Percentiles rank a stretch among this genome's conserved stretches.
Evolutionary conservation across 2,113 vertebrate species (phyloP).

Genomic region (Chaetorhynchus papuensis): DNA sequence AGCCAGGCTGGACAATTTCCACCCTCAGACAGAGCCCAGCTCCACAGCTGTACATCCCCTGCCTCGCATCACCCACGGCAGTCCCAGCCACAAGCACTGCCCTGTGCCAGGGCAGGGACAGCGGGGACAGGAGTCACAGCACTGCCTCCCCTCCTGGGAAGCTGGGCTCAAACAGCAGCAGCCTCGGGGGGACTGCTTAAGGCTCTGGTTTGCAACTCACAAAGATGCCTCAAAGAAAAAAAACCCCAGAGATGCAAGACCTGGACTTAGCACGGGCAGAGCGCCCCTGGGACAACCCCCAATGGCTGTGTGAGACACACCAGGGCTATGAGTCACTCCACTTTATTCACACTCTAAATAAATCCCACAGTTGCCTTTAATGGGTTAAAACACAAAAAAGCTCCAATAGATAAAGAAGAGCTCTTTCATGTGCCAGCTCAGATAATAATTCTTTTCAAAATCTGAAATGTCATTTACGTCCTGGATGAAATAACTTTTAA

Average conservation of each 20-base stretch:
- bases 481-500: background rate
- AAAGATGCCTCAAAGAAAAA: background rate
- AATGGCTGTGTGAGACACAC: background rate
- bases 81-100: background rate
- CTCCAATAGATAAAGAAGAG: background rate
- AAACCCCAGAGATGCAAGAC: background rate
- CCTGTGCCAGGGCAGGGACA: background rate
- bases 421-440: background rate
- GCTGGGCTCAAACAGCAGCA: rapidly evolving
- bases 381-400: background rate
- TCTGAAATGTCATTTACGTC: background rate
- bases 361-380: background rate
- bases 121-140: rapidly evolving
- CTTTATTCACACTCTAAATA: background rate
- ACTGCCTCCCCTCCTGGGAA: background rate
- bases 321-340: background rate
- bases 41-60: too few relatives aligned
- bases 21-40: background rate
- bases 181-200: rapidly evolving
- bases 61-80: rapidly evolving
- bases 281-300: background rate
- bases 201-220: background rate
- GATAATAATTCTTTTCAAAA: conserved; percentile 29
- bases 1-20: rapidly evolving
- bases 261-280: background rate